Evolutionary conservation across 1,140 invertebrate species (phyloP).

Genomic region (Drosophila setifemur): DNA sequence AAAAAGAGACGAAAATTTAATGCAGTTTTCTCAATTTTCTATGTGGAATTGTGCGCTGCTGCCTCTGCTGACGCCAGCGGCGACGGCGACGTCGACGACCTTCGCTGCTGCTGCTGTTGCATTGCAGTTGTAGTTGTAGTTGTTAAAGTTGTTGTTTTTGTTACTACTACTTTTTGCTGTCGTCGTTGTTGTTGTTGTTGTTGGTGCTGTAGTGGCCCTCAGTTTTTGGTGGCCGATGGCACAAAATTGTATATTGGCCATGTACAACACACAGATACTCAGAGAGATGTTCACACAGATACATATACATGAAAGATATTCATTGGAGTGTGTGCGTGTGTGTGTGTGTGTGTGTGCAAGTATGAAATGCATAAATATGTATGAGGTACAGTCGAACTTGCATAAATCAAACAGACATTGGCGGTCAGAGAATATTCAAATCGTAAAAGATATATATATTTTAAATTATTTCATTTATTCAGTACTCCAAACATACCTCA

Average conservation of each 20-base stretch:
- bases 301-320: background rate
- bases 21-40: conserved; percentile 76
- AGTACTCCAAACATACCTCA: no score
- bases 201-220: conserved; percentile 27
- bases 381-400: no score
- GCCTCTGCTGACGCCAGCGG: conserved; percentile 18
- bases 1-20: conserved; percentile 64
- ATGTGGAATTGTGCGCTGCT: conserved; percentile 57
- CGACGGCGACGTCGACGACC: conserved; percentile 52
- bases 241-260: conserved; percentile 45
- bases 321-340: background rate
- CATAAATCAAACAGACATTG: no score
- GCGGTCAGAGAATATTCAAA: no score
- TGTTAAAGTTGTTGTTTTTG: background rate
- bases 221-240: conserved; percentile 39
- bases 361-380: conserved; percentile 10
- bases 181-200: conserved; percentile 1
- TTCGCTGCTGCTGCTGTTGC: conserved; percentile 48
- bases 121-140: conserved; percentile 19
- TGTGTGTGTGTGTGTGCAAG: background rate
- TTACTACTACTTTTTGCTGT: conserved; percentile 3
- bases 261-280: conserved; percentile 18
- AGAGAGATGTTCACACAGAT: background rate
- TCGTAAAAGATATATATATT: no score
- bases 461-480: no score